Base-by-base conservation (phyloP, 53 echinoderm and acorn worm species). In the Echinarachnius parma region DNA sequence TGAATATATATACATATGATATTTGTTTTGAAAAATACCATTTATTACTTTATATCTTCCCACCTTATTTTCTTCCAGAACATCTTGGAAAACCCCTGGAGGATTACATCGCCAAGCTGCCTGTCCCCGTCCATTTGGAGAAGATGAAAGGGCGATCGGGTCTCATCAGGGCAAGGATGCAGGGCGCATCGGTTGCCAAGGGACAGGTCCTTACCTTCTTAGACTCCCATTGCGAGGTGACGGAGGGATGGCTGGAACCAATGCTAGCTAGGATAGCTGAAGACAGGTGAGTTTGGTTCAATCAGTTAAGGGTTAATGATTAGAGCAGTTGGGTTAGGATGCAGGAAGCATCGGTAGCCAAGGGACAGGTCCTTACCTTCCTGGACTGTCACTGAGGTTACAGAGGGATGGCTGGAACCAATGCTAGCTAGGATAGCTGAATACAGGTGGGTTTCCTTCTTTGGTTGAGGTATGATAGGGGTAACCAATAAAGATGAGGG, bases 251-350 rank as follows among this genome's bases (percentile, higher is more conserved):
- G 98, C 65, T 98, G 34, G 98, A 98, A 52, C 98, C 98, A 5
- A 70, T 98, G 23, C 63, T 98, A 28, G 86, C 80, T 10, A 87
- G 98, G 48, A 98, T 98, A 80, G 91, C 88, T n/a, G 92, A 85
- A 21, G 80, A 98, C 64, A 88, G 98, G 98, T 98, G 92, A n/a
- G n/a, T n/a, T n/a, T n/a, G 92, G 92, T 65, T 92, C n/a, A n/a
- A n/a, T n/a, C 80, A 81, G 37, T n/a, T n/a, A n/a, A n/a, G n/a
- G n/a, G n/a, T n/a, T n/a, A n/a, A n/a, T n/a, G n/a, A n/a, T n/a
- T n/a, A n/a, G n/a, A n/a, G n/a, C n/a, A n/a, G n/a, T n/a, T n/a
- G 88, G 9, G 92, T 88, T 19, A 60, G 98, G 31, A 77, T 98
- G 56, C 46, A 86, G 26, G 98, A 89, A 18, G 91, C 92, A 1